Evolutionary conservation across 2,113 vertebrate species (phyloP).

Genomic region (Phoxinus phoxinus): DNA sequence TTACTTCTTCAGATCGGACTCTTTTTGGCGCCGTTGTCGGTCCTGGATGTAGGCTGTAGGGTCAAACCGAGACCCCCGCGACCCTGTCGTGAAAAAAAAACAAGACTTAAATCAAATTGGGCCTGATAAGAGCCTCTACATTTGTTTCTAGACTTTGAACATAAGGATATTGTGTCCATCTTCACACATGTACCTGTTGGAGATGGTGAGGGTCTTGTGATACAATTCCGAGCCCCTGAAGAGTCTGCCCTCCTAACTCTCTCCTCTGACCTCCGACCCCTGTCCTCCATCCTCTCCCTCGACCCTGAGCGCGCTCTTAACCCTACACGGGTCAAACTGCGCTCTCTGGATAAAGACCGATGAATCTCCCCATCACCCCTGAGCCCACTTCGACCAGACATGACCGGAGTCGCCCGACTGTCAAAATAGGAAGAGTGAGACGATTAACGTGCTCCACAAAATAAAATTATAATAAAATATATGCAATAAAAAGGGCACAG

Average conservation of each 20-base stretch:
- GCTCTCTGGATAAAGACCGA: constrained; percentile 75
- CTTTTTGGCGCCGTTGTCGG: constrained; percentile 81
- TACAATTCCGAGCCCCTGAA: constrained; percentile 64
- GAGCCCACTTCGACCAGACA: constrained; percentile 55
- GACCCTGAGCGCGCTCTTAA: constrained; percentile 77
- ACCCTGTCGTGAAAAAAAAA: constrained; percentile 60
- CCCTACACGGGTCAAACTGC: constrained; percentile 58
- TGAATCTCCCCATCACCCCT: constrained; percentile 66
- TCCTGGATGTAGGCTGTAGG: constrained; percentile 90
- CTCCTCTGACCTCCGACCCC: constrained; percentile 71
- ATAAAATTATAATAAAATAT: background rate
- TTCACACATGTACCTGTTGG: constrained; percentile 78
- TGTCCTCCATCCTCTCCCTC: constrained; percentile 71
- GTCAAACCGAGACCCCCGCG: constrained; percentile 80
- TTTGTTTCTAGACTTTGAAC: background rate
- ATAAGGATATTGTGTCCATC: background rate
- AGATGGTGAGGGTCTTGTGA: constrained; percentile 76
- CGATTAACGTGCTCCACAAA: background rate
- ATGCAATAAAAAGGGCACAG: constrained; percentile 36
- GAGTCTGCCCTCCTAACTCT: constrained; percentile 77
- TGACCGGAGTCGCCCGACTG: constrained; percentile 73
- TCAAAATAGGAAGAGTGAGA: background rate
- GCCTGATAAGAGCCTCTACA: background rate
- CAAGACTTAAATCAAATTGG: background rate
- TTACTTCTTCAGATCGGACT: constrained; percentile 83